phyloP scores from a whole-genome alignment of 2,797 vertebrate genomes.

The Poeciliopsis paucimaculata region DNA sequence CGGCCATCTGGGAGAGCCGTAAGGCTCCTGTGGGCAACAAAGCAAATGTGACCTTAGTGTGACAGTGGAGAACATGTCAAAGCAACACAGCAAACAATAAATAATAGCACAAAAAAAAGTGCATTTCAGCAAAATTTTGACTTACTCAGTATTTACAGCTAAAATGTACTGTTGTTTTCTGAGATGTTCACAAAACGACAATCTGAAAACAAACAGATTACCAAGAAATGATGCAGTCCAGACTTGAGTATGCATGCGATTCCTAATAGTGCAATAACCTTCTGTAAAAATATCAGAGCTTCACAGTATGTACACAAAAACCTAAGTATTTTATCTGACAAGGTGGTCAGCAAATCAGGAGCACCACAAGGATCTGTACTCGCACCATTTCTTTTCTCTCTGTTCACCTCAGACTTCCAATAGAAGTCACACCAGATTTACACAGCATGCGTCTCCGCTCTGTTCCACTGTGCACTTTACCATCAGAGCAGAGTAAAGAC shows the following conservation, averaged over 20 bases:
- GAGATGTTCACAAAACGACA: not conserved
- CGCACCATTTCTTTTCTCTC: not conserved
- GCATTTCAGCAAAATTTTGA: constrained; percentile 1
- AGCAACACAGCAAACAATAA: constrained; percentile 26
- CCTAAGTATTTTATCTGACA: not conserved
- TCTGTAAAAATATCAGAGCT: not conserved
- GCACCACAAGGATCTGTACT: not conserved
- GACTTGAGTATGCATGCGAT: not conserved
- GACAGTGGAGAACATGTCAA: constrained; percentile 38
- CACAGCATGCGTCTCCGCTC: too few species aligned
- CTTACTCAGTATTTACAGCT: not conserved
- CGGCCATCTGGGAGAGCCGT: constrained; percentile 72
- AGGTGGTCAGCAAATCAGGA: not conserved
- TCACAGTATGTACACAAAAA: not conserved
- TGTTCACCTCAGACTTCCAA: not conserved
- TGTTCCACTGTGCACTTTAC: too few species aligned
- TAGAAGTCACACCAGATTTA: not conserved
- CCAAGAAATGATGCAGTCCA: not conserved
- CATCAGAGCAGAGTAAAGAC: too few species aligned
- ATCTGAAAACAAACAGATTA: not conserved
- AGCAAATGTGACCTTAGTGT: constrained; percentile 66
- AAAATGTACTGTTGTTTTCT: not conserved
- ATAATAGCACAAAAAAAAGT: not conserved
- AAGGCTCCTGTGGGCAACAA: constrained; percentile 54
- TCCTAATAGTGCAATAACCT: not conserved